Evolutionary conservation across 2,113 vertebrate species (phyloP).

Genomic region (Cygnus atratus): DNA sequence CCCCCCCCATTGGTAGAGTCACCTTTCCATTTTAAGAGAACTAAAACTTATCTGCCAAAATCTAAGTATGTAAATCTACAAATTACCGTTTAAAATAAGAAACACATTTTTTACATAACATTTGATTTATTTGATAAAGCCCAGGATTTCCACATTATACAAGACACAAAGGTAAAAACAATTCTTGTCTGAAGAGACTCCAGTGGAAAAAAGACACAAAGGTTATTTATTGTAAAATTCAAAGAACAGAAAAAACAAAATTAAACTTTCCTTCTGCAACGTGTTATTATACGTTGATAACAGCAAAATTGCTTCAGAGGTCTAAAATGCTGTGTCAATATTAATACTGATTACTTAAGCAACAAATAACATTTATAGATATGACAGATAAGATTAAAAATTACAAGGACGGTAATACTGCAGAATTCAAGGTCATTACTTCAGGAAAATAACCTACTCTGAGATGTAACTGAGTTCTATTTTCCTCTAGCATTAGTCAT

Average conservation of each 20-base stretch:
- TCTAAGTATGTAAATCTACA: neutral
- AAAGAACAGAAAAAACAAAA: neutral
- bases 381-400: neutral
- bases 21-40: neutral
- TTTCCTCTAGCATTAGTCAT: neutral
- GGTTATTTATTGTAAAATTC: neutral
- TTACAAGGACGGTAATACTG: neutral
- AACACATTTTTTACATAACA: neutral
- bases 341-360: neutral
- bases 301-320: neutral
- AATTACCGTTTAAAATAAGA: neutral
- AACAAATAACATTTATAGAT: neutral
- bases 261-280: neutral
- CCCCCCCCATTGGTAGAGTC: no score
- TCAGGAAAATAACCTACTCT: neutral
- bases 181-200: neutral
- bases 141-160: neutral
- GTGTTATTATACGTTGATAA: neutral
- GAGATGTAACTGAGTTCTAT: neutral
- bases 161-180: neutral
- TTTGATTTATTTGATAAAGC: neutral
- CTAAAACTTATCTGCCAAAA: neutral
- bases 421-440: slow-evolving; percentile 1
- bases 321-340: neutral
- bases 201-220: neutral